These are phyloP conservation scores for Chlorops oryzae DNA, from an alignment of 1,140 invertebrate species.

Conservation along the genomic window DNA sequence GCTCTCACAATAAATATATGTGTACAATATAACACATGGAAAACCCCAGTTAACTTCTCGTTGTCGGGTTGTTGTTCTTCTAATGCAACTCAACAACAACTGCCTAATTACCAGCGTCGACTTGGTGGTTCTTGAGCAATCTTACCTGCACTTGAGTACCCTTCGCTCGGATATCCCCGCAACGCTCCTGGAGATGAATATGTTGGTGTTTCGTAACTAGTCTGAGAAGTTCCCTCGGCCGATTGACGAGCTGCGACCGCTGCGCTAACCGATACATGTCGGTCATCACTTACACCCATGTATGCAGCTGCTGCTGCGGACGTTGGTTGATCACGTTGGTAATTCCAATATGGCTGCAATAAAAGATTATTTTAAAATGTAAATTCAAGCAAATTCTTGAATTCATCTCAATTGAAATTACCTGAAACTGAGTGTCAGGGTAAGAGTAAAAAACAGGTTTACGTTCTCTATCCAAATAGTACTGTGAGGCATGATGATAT, in stretches of 20 bases:
- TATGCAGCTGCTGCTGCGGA: conserved; percentile 39
- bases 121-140: background rate
- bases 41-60: too few species aligned
- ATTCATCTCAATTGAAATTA: conserved; percentile 18
- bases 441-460: conserved; percentile 45
- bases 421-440: conserved; percentile 47
- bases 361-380: too few species aligned
- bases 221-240: conserved; percentile 45
- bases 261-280: conserved; percentile 35
- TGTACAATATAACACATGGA: too few species aligned
- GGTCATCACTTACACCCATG: conserved; percentile 42
- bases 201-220: conserved; percentile 46
- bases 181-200: conserved; percentile 43
- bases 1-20: too few species aligned
- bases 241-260: conserved; percentile 42
- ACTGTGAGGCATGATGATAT: conserved; percentile 38
- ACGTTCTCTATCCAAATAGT: conserved; percentile 42
- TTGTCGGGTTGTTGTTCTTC: too few species aligned
- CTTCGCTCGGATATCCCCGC: conserved; percentile 41
- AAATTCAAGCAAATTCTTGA: background rate
- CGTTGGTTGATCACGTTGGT: conserved; percentile 41
- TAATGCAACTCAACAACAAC: too few species aligned
- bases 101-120: too few species aligned
- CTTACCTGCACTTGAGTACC: conserved; percentile 45
- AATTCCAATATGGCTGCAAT: conserved; percentile 42